Percentiles rank a stretch among this genome's conserved stretches.
Conservation (phyloP, 2,888 invertebrate species). For the Dastarcus helophoroides region DNA sequence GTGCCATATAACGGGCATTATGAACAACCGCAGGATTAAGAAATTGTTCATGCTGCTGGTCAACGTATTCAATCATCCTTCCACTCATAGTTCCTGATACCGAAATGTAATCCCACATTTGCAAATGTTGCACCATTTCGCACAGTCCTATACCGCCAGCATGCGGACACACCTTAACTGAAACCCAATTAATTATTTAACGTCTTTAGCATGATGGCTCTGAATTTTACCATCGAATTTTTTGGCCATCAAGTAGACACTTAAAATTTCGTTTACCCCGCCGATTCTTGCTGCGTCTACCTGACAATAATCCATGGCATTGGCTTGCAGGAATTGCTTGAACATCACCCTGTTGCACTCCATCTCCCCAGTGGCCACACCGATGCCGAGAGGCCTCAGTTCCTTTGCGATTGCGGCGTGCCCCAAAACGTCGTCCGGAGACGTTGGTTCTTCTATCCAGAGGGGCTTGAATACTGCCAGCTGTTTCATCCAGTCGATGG, state of each 20-base stretch:
- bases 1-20: slow-evolving; percentile 62
- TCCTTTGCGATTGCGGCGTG: slow-evolving; percentile 70
- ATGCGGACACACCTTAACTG: slow-evolving; percentile 88
- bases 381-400: slow-evolving; percentile 60
- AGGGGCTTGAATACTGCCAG: slow-evolving; percentile 60
- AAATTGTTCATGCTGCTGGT: slow-evolving; percentile 86
- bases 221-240: slow-evolving; percentile 59
- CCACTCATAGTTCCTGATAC: slow-evolving; percentile 59
- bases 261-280: slow-evolving; percentile 76
- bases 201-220: neutral
- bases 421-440: slow-evolving; percentile 83
- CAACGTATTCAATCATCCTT: slow-evolving; percentile 74
- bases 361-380: slow-evolving; percentile 87
- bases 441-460: slow-evolving; percentile 93
- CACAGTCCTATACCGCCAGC: slow-evolving; percentile 91
- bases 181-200: slow-evolving; percentile 15
- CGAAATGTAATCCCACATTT: slow-evolving; percentile 76
- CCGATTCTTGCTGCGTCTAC: slow-evolving; percentile 83
- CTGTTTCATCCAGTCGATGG: slow-evolving; percentile 76
- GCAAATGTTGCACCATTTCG: slow-evolving; percentile 87
- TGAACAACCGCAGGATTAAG: slow-evolving; percentile 56
- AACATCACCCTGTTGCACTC: slow-evolving; percentile 86
- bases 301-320: slow-evolving; percentile 78
- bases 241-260: slow-evolving; percentile 81
- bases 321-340: slow-evolving; percentile 76